Percentiles rank a stretch among this genome's conserved stretches.
phyloP scores from a whole-genome alignment of 2,888 invertebrate genomes.

The Auanema sp. region DNA sequence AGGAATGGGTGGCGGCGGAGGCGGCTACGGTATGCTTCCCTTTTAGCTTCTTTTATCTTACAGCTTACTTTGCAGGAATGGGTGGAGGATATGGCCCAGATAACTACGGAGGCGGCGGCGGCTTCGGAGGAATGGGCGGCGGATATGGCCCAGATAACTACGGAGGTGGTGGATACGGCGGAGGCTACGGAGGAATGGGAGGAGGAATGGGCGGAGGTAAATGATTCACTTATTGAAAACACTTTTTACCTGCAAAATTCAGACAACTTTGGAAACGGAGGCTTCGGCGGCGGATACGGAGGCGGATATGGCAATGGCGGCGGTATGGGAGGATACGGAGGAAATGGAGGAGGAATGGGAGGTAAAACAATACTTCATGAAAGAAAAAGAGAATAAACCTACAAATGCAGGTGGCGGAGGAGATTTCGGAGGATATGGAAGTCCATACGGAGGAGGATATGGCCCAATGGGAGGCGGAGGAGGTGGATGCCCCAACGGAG shows the following conservation, averaged over 20 bases:
- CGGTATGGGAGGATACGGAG: slow-evolving; percentile 1
- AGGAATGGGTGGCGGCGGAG: slow-evolving; percentile 25
- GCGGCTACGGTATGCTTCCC: no score
- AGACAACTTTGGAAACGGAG: background rate
- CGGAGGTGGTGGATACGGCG: slow-evolving; percentile 34
- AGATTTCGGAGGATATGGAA: slow-evolving; percentile 10
- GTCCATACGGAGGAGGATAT: slow-evolving; percentile 12
- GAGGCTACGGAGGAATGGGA: slow-evolving; percentile 15
- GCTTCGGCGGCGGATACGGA: slow-evolving; percentile 2
- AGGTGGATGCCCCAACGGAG: slow-evolving; percentile 25
- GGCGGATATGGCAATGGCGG: slow-evolving; percentile 12
- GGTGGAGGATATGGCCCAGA: slow-evolving; percentile 8
- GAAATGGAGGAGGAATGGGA: slow-evolving; percentile 12
- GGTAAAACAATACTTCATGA: background rate
- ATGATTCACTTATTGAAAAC: no score
- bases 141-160: slow-evolving; percentile 32
- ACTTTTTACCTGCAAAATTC: no score
- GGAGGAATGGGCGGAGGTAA: slow-evolving; percentile 4
- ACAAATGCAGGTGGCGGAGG: slow-evolving; percentile 6
- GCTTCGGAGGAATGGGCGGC: slow-evolving; percentile 26
- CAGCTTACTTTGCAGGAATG: background rate
- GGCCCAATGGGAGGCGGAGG: slow-evolving; percentile 15
- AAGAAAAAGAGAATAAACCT: background rate
- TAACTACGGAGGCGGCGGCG: slow-evolving; percentile 18
- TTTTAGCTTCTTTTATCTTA: no score